A percentile compares a stretch with the other conserved stretches of the same genome.
Evolutionary conservation across 2,888 invertebrate genomes (phyloP).

Genomic region (Sphaeridia pumilis): DNA sequence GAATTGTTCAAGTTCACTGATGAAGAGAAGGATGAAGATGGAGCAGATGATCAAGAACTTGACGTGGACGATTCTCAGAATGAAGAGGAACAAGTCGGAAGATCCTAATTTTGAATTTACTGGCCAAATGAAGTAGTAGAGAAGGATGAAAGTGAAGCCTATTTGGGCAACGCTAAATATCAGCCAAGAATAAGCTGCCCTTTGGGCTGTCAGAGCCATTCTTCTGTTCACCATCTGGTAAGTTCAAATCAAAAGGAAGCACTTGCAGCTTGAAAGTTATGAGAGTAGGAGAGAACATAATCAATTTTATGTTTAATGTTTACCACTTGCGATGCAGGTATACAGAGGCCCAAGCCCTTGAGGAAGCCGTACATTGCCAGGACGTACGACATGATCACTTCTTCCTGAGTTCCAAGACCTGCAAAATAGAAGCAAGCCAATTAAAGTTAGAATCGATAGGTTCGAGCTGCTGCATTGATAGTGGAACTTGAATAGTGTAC

Average conservation of each 20-base stretch:
- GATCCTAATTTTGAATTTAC: background rate
- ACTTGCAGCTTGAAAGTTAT: no score
- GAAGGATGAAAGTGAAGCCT: background rate
- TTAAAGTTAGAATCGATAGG: no score
- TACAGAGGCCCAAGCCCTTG: slow-evolving; percentile 2
- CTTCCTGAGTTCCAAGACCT: slow-evolving; percentile 6
- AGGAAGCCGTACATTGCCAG: slow-evolving; percentile 1
- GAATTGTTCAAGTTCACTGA: background rate
- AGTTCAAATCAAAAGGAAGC: background rate
- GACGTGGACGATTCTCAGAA: slow-evolving; percentile 4
- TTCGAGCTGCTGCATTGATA: background rate
- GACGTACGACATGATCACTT: slow-evolving; percentile 5
- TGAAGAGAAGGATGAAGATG: background rate
- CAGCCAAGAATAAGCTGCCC: background rate
- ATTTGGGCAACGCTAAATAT: slow-evolving; percentile 1
- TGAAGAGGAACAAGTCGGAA: slow-evolving; percentile 4
- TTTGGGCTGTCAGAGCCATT: background rate
- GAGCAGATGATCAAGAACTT: background rate
- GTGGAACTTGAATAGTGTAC: background rate
- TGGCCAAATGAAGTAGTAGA: slow-evolving; percentile 9
- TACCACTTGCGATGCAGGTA: slow-evolving; percentile 9
- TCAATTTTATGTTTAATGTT: no score
- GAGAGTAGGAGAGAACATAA: no score
- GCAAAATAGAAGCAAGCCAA: background rate
- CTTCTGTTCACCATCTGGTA: slow-evolving; percentile 3